These are phyloP conservation scores for Melolontha melolontha DNA, from an alignment of 2,888 invertebrate genomes.

Conservation along the genomic window DNA sequence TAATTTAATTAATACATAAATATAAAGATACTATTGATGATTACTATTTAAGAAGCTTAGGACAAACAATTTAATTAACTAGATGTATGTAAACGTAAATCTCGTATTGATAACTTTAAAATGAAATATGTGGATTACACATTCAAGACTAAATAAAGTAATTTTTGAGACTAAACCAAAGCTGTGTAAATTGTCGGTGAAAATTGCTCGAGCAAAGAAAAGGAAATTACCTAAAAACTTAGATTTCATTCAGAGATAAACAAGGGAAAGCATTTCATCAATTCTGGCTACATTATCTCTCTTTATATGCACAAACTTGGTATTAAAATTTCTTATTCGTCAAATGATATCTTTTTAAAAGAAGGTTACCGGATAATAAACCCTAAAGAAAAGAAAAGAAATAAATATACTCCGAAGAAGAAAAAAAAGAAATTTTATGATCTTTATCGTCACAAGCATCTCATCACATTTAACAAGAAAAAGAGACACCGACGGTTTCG, in stretches of 20 bases:
- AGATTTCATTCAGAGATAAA: not conserved
- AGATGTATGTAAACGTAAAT: too few species aligned
- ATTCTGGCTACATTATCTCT: not conserved
- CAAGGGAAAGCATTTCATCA: not conserved
- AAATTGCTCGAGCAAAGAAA: not conserved
- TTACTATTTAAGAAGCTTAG: too few species aligned
- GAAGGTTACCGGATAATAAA: slow-evolving; percentile 18
- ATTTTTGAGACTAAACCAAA: too few species aligned
- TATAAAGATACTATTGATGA: too few species aligned
- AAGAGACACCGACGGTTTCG: slow-evolving; percentile 14
- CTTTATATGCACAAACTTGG: not conserved
- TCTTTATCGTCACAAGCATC: slow-evolving; percentile 30
- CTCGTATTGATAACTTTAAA: too few species aligned
- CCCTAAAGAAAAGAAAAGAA: slow-evolving; percentile 4
- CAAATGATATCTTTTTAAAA: slow-evolving; percentile 7
- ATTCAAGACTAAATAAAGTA: too few species aligned
- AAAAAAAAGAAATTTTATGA: slow-evolving; percentile 17
- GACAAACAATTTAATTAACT: too few species aligned
- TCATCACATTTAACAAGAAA: slow-evolving; percentile 37
- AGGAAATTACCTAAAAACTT: not conserved
- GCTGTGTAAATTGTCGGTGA: too few species aligned
- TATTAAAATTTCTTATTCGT: slow-evolving; percentile 23
- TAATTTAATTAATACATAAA: too few species aligned
- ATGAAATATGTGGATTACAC: too few species aligned
- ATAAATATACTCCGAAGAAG: slow-evolving; percentile 20